Base-by-base conservation (phyloP, 1,140 invertebrate species). In the Sitobion miscanthi region DNA sequence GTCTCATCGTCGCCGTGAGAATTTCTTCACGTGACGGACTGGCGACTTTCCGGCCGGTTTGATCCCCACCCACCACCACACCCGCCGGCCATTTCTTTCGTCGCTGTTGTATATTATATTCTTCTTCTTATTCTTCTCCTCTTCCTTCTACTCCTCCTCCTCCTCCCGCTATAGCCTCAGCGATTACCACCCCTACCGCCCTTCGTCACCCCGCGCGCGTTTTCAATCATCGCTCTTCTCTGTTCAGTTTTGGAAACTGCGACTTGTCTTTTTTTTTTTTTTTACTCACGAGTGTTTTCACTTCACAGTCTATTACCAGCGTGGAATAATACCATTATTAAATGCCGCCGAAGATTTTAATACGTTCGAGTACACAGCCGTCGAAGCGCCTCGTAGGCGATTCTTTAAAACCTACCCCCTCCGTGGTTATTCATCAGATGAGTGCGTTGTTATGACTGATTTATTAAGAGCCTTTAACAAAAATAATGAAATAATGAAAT, bases 41-140 rank as follows among this genome's bases (percentile, higher is more conserved):
- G 82, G 49, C 91, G 82, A 93, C 91, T 93, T 93, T 93, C 91
- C 91, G 77, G 69, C 91, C 91, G 91, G 82, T 85, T 93, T 93
- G 21, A 85, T 85, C 47, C 45, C 7, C 47, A 11, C 47, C 11
- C 82, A 3, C 30, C 90, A 35, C 21, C 90, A 57, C 35, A 35
- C 35, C 49, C 87, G 21, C 42, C n/a, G 30, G 2, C 21, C 49
- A 20, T 52, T n/a, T 30, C 52, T 42, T 57, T 42, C 23, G 23
- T 30, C 54, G 11, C 54, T 35, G 35, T 21, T 7, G 3, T 42
- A 54, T 57, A 54, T 38, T 87, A 47, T 47, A 49, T 87, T 87
- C 23, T 49, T 25, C 45, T 86, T 87, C 30, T 87, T n/a, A 0
- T 45, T 4, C 38, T 17, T 38, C 38, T 83, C 8, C 3, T 85